A percentile compares a stretch with the other conserved stretches of the same genome.
phyloP scores from a whole-genome alignment of 2,113 vertebrate species.

The Syrmaticus mikado region DNA sequence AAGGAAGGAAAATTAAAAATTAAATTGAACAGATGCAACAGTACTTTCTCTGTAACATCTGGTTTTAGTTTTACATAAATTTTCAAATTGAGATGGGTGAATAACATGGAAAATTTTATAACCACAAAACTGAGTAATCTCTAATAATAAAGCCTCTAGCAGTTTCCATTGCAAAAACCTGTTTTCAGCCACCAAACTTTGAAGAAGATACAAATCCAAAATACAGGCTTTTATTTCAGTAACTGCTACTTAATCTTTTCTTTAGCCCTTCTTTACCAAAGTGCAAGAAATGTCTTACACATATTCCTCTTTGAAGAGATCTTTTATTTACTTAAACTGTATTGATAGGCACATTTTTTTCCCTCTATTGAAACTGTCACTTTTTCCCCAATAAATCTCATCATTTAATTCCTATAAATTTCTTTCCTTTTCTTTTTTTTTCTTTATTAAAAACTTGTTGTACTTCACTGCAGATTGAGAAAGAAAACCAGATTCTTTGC shows the following conservation, averaged over 20 bases:
- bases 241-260: neutral
- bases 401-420: rapidly evolving
- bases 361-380: neutral
- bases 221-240: neutral
- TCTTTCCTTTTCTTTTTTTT: neutral
- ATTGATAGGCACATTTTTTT: neutral
- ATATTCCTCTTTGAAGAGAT: neutral
- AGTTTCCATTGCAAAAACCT: neutral
- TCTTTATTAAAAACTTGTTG: too few species aligned
- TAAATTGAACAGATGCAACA: neutral
- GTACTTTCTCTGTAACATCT: neutral
- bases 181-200: neutral
- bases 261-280: neutral
- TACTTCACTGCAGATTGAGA: too few species aligned
- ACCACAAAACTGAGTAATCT: neutral
- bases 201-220: neutral
- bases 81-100: rapidly evolving
- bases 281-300: neutral
- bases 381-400: neutral
- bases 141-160: neutral
- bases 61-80: neutral
- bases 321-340: neutral
- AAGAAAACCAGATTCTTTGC: too few species aligned
- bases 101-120: neutral
- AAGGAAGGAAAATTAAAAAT: neutral